Evolutionary conservation across 2,888 invertebrate species (phyloP), one percentile per base, ranked within the genome.

Genomic region (Cryptocephalus moraei): DNA sequence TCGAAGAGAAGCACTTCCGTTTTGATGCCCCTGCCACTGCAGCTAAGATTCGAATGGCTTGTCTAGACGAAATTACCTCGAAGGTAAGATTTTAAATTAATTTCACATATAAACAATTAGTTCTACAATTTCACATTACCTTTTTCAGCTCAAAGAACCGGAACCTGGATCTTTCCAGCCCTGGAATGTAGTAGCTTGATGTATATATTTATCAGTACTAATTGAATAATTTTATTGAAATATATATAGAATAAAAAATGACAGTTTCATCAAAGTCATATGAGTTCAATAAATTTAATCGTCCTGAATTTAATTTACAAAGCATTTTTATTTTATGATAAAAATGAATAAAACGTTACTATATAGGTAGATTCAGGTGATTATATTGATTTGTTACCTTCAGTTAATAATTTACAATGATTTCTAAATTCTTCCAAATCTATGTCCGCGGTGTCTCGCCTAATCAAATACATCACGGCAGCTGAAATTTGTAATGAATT

Each of bases 11-110:
- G 13, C 68, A 76, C 14, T 91, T 90, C 65, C 67, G 72, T 34
- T 67, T 91, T 1, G 81, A 90, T 61, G 79, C 91, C 6, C 96
- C 95, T 4, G 91, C 93, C 0, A 94, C 94, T 0, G 79, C 90
- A 0, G 91, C 90, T 22, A 78, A 84, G 49, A 91, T 96, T 59
- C 79, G 95, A 43, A 84, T 93, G 84, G 87, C 89, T 10, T 95
- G 94, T 62, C 76, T 80, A 56, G 95, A 96, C 68, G 74, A 82
- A 56, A 83, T 94, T 50, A 89, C 86, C 1, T 70, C 78, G 51
- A 81, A 84, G 79, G 91, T 91, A 72, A 49, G 41, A 43, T 43
- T 43, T 9, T 10, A 9, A 11, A 45, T 11, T n/a, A 34, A 36
- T 12, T 4, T 36, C 12, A 36, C 36, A 11, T n/a, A 12, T 2